These are phyloP conservation scores for Drosophila dives DNA, from an alignment of 2,888 invertebrate species.

Conservation along the genomic window DNA sequence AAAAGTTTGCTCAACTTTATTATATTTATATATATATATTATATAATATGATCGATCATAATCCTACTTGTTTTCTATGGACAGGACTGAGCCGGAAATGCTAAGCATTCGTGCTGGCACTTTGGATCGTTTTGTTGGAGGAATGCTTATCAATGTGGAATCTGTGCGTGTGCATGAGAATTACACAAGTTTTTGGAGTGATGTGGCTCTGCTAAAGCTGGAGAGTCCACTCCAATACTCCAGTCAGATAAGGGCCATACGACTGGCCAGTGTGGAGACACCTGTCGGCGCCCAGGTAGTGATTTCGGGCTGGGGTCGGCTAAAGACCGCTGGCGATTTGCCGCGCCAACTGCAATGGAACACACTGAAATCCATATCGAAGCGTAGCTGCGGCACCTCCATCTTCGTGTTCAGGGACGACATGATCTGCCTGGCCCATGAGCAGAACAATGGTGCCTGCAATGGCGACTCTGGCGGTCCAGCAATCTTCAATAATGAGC, in stretches of 20 bases:
- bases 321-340: constrained; percentile 58
- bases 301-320: constrained; percentile 77
- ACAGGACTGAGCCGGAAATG: constrained; percentile 44
- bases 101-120: constrained; percentile 78
- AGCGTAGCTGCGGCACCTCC: constrained; percentile 38
- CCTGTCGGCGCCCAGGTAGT: constrained; percentile 52
- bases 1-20: not conserved
- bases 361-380: constrained; percentile 60
- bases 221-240: constrained; percentile 55
- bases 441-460: constrained; percentile 72
- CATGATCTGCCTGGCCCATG: constrained; percentile 71
- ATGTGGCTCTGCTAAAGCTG: constrained; percentile 70
- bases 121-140: constrained; percentile 73
- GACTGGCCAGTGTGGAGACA: constrained; percentile 58
- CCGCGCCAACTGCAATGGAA: constrained; percentile 70
- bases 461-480: constrained; percentile 82
- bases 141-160: constrained; percentile 65
- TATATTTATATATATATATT: not conserved
- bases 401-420: constrained; percentile 48
- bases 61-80: not conserved
- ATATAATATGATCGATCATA: not conserved
- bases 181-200: constrained; percentile 68
- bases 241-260: constrained; percentile 58
- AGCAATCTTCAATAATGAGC: constrained; percentile 67
- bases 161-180: constrained; percentile 68